Base-by-base conservation (phyloP, 2,797 vertebrate genomes). In the Sebastes nivosus region DNA sequence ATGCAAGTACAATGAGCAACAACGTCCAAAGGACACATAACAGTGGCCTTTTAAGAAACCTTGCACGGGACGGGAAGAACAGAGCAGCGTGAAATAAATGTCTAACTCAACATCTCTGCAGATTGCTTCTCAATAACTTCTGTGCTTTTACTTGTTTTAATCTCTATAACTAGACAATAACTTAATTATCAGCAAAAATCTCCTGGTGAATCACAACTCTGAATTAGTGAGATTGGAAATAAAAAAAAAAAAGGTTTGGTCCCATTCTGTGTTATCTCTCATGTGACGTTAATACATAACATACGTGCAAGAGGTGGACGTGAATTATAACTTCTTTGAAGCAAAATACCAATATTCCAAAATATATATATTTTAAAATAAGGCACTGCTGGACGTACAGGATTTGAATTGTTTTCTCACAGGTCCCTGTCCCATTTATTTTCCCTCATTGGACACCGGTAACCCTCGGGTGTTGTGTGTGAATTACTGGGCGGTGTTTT, bases 311-410 rank as follows among this genome's bases (percentile, higher is more conserved):
- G 30, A 77, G 32, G 66, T 75, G 68, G 46, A 82, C 8, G 14
- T 46, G 18, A 83, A 58, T 82, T 70, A 29, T 80, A 81, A 87
- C 36, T 59, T 79, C 42, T 65, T 38, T 71, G 30, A 85, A 68
- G 68, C 30, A 75, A 83, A 74, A 82, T 68, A 75, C 69, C 66
- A 67, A 60, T 60, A 42, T 42, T 77, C 24, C 73, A 80, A 69
- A 84, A 87, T 18, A 58, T 38, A 77, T 70, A 77, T 69, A 59
- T 86, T 83, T 85, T 59, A 73, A 30, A 71, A 82, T 67, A 71
- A 89, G 81, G 84, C 79, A 80, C 67, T 57, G 77, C 66, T 83
- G 72, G 77, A 67, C 22, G 10, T 83, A 68, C 25, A 25, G 11
- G 13, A 63, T 76, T 72, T 18, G 1, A 30, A 9, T 66, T 30